These are phyloP conservation scores for Oceanodroma leucorhoa DNA, from an alignment of 2,797 vertebrate genomes.

Conservation along the genomic window DNA sequence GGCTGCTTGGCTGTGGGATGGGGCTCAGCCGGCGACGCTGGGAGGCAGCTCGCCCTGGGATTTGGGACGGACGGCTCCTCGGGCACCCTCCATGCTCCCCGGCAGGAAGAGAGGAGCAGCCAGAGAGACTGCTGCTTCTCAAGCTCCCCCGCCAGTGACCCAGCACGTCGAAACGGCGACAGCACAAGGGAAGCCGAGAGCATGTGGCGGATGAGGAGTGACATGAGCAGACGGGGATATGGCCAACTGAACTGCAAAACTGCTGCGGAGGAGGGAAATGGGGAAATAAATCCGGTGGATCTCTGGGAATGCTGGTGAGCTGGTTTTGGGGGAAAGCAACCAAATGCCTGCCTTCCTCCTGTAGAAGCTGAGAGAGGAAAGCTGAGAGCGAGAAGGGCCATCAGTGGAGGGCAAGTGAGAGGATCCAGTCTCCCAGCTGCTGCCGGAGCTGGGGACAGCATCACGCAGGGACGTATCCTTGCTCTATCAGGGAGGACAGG, in stretches of 20 bases:
- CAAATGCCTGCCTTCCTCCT: neutral
- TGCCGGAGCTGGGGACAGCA: neutral
- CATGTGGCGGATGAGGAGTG: neutral
- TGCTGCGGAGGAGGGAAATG: neutral
- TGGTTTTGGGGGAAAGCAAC: neutral
- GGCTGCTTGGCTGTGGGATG: neutral
- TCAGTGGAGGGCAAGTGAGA: fast-evolving
- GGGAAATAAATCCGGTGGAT: neutral
- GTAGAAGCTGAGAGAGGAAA: neutral
- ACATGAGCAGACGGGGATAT: neutral
- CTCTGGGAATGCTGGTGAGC: neutral
- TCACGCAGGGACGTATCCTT: neutral
- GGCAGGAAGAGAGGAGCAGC: neutral
- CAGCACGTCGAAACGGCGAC: fast-evolving
- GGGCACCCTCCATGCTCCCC: neutral
- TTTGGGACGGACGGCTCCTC: neutral
- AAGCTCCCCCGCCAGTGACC: neutral
- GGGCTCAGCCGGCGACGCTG: neutral
- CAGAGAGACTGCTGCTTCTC: neutral
- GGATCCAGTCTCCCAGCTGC: neutral
- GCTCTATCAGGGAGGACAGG: neutral
- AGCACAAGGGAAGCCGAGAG: neutral
- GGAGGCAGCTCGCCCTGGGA: neutral
- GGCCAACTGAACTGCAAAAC: neutral
- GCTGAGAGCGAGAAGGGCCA: neutral